A percentile compares a stretch with the other conserved stretches of the same genome.
These are phyloP conservation scores for Formica selysi DNA, from an alignment of 1,140 invertebrate genomes.

Conservation along the genomic window DNA sequence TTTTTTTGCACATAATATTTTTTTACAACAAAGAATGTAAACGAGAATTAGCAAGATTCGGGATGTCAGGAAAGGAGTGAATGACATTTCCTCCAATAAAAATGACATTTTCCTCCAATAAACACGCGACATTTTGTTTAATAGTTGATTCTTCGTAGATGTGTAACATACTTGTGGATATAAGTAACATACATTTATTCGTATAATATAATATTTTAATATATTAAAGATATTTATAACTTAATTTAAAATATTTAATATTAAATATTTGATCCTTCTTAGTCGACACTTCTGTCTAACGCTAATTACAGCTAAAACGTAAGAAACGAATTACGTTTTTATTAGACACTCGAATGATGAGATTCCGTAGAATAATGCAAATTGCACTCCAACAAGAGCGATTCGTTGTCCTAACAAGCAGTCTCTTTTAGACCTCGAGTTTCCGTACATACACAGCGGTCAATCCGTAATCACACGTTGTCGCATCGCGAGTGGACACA, in stretches of 20 bases:
- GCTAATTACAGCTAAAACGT: neutral
- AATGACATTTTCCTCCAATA: constrained; percentile 35
- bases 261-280: neutral
- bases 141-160: neutral
- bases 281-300: neutral
- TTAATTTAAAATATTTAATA: neutral
- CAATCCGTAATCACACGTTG: neutral
- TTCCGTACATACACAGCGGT: neutral
- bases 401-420: neutral
- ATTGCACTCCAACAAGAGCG: neutral
- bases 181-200: neutral
- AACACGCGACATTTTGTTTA: constrained; percentile 26
- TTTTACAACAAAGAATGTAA: constrained; percentile 32
- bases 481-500: constrained; percentile 10
- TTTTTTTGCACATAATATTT: constrained; percentile 14
- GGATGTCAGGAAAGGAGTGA: too few species aligned
- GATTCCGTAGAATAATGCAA: neutral
- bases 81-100: too few species aligned
- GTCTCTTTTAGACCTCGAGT: neutral
- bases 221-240: neutral
- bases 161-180: neutral
- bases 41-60: neutral
- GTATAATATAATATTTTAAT: neutral
- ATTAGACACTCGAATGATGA: neutral
- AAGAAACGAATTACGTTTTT: neutral